Base-by-base conservation (phyloP, 1,140 invertebrate species). In the Drosophila sturtevanti region DNA sequence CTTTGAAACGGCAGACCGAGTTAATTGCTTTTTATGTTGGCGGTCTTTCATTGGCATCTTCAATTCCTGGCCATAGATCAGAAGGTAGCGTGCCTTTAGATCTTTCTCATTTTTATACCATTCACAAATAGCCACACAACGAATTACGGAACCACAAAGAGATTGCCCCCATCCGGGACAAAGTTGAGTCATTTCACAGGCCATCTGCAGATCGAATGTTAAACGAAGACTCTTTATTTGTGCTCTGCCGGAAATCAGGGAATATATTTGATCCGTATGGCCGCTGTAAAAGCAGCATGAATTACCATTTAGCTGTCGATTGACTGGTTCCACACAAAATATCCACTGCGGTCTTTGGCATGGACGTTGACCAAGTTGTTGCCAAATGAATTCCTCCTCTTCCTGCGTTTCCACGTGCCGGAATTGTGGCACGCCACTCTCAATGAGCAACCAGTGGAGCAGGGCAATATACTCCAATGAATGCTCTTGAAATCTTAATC, bases 41-140 rank as follows among this genome's bases (percentile, higher is more conserved):
- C 18, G 54, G 27, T 31, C 16, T 14, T 56, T 52, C 37, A 41
- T 31, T 61, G 59, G 2, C 51, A 37, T 10, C 16, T 16, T 9
- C 4, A 51, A 52, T 24, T 22, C 27, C 16, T 48, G 24, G 35
- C 34, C 34, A 37, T 71, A 71, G 34, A 71, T 14, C 7, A 71
- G 31, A 44, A 71, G 4, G 5, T 65, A 69, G 12, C 60, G 60
- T 0, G 63, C 52, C 11, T 31, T 9, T 18, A 27, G n/a, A 58
- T 10, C 21, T 58, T 5, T 2, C 1, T 4, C 6, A 35, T 6
- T 6, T 31, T 31, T 31, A 24, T 24, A 5, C 27, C 24, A 6
- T 12, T 59, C 58, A 10, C 68, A 75, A 34, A 74, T 14, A n/a
- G 62, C 72, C 10, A 64, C 48, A 10, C 59, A 63, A 34, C 60